Conservation (phyloP, 2,797 vertebrate species). For the Morus bassanus region DNA sequence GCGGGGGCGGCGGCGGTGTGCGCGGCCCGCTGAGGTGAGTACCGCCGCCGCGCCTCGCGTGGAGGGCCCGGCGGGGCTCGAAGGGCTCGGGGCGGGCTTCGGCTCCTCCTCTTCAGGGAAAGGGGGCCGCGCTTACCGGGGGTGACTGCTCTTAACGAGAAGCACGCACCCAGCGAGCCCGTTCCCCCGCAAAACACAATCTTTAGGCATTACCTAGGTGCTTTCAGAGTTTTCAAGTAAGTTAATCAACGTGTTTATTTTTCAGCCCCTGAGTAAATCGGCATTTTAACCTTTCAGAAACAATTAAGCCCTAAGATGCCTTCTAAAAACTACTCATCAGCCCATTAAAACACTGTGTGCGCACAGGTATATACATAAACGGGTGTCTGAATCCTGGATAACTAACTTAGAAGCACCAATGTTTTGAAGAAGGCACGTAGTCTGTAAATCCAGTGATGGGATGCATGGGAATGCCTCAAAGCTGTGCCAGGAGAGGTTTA, state of each 20-base stretch:
- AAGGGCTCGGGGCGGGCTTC: neutral
- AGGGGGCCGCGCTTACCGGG: neutral
- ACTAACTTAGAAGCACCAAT: accelerated
- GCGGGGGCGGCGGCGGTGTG: no score
- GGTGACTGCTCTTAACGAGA: neutral
- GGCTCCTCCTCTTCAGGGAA: no score
- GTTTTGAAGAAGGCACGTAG: accelerated
- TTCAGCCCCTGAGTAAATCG: neutral
- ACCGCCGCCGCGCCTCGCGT: neutral
- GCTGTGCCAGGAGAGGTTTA: accelerated
- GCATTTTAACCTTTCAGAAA: neutral
- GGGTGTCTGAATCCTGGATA: accelerated
- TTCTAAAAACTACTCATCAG: accelerated
- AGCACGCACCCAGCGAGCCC: accelerated
- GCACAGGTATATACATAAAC: accelerated
- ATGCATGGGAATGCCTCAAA: neutral
- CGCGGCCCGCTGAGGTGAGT: neutral
- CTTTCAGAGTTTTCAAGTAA: neutral
- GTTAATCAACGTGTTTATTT: neutral
- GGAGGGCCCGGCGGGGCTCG: neutral
- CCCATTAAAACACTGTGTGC: accelerated
- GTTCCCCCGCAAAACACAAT: neutral
- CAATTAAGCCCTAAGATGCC: neutral
- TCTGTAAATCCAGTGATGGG: neutral
- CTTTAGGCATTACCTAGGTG: no score